Evolutionary conservation across 2,888 invertebrate genomes (phyloP), one percentile per base, ranked within the genome.

Genomic region (Sphecodes monilicornis): DNA sequence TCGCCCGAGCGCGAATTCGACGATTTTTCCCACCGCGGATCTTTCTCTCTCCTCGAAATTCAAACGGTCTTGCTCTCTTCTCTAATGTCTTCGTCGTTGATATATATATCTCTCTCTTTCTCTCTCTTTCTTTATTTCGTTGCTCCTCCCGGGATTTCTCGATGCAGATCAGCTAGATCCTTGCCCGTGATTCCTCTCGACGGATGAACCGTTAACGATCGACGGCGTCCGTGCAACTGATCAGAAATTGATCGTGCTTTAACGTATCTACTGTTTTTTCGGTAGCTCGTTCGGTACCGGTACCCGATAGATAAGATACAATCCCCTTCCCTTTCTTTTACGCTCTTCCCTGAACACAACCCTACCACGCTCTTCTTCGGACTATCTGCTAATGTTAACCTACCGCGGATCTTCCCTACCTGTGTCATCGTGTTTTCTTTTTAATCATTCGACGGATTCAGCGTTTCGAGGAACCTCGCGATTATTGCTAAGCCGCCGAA

Each of bases 251-350:
- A 78, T 85, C 76, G 66, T 50, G 75, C 81, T 85, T 82, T 78
- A 71, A 78, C 82, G 76, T 87, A 85, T 86, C 87, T 73, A 64
- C 66, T 70, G 76, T 73, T 79, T 87, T n/a, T 88, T 82, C 86
- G 84, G 86, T 83, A 82, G 86, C 72, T 69, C 39, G 77, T 82
- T 64, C 54, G 64, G 77, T 83, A 80, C 75, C 86, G n/a, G 50
- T 10, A 50, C 22, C 50, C 13, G 64, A 36, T 46, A 85, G 91
- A 91, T 91, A 91, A 91, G 91, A 90, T 90, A 90, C 69, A 69
- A 76, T 57, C 60, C 60, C 60, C 60, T 72, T 26, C 71, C 60
- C 75, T 72, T 57, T 16, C 26, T 66, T 64, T 3, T n/a, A 3
- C n/a, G 50, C 10, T 50, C 29, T 29, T 41, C 46, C 57, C 29